Evolutionary conservation across 2,113 vertebrate genomes (phyloP).

Genomic region (Podarcis cretensis): DNA sequence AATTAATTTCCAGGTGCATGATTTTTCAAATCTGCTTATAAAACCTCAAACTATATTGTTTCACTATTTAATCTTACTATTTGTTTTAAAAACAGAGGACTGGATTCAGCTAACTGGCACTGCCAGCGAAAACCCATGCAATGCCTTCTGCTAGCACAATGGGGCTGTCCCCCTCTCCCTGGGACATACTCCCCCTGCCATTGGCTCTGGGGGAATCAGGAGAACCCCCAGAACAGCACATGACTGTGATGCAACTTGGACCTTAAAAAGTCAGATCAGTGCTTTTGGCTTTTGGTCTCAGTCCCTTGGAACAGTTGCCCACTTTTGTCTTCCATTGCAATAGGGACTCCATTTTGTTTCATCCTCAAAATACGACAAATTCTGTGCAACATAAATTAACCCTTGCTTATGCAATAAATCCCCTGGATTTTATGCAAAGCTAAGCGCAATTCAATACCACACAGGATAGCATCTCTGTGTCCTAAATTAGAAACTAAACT

Average conservation of each 20-base stretch:
- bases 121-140: no score
- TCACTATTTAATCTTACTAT: no score
- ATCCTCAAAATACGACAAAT: rapidly evolving
- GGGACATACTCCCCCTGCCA: no score
- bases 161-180: no score
- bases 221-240: neutral
- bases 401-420: neutral
- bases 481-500: neutral
- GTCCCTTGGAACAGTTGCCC: neutral
- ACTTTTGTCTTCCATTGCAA: neutral
- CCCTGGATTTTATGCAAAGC: slow-evolving; percentile 5
- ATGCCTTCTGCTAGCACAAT: no score
- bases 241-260: neutral
- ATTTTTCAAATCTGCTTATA: no score
- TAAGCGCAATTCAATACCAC: neutral
- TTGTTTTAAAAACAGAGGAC: no score
- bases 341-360: neutral
- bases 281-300: neutral
- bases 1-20: neutral
- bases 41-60: no score
- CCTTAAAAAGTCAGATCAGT: neutral
- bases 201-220: neutral
- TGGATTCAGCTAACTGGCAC: no score
- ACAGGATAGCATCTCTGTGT: neutral
- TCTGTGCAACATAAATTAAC: neutral